phyloP scores from a whole-genome alignment of 2,113 vertebrate species.

The Jacana jacana region DNA sequence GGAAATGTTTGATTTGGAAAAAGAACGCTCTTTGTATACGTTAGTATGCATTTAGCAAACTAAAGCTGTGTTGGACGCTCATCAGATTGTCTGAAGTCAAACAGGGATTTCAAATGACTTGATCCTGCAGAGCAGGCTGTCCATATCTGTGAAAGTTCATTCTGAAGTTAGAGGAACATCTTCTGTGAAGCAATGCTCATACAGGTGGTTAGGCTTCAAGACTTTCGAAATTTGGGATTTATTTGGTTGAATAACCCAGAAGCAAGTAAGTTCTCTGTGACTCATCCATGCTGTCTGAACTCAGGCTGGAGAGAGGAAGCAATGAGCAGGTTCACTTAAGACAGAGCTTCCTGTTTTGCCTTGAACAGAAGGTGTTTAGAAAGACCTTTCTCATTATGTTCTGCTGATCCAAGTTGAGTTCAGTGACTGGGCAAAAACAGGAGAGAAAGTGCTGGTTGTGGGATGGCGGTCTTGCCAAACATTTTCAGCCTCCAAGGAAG shows the following conservation, averaged over 20 bases:
- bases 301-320: not conserved
- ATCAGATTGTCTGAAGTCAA: not conserved
- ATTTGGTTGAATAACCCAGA: not conserved
- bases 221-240: not conserved
- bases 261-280: not conserved
- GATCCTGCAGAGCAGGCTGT: not conserved
- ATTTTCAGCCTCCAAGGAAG: not conserved
- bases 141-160: not conserved
- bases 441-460: not conserved
- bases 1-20: not conserved
- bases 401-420: not conserved
- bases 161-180: not conserved
- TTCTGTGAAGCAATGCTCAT: not conserved
- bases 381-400: not conserved
- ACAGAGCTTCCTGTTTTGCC: not conserved
- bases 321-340: slow-evolving; percentile 11
- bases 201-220: not conserved
- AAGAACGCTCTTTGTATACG: not conserved
- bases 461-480: not conserved
- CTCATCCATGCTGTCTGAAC: not conserved
- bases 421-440: not conserved
- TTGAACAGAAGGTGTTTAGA: not conserved
- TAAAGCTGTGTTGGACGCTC: not conserved
- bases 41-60: not conserved
- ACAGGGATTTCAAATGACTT: not conserved